These are phyloP conservation scores for Brachionus calyciflorus DNA, from an alignment of 1,140 invertebrate genomes.

Conservation along the genomic window DNA sequence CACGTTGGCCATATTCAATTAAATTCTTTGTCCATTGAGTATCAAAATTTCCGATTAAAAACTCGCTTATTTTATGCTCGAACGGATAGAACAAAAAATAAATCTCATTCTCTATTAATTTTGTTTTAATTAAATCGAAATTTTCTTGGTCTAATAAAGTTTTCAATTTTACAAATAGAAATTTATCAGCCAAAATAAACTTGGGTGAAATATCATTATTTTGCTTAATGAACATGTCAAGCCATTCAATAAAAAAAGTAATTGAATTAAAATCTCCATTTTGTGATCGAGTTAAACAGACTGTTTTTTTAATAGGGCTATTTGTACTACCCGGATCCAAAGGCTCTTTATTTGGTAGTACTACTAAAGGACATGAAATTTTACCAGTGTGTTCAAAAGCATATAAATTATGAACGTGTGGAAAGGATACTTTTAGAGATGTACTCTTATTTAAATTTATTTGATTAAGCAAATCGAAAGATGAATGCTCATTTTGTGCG, in stretches of 20 bases:
- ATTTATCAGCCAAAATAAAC: not conserved
- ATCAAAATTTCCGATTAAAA: not conserved
- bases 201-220: not conserved
- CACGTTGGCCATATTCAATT: not conserved
- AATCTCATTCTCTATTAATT: not conserved
- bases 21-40: constrained; percentile 6
- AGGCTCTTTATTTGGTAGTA: not conserved
- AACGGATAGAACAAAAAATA: constrained; percentile 8
- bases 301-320: not conserved
- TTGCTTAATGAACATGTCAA: not conserved
- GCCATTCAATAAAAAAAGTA: constrained; percentile 11
- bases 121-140: not conserved
- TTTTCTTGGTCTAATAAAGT: not conserved
- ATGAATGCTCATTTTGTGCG: not conserved
- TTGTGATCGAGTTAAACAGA: not conserved
- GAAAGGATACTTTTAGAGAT: not conserved
- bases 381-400: not conserved
- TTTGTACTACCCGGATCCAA: not conserved
- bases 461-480: not conserved
- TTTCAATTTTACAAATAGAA: not conserved
- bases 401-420: not conserved
- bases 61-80: not conserved
- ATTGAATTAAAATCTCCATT: constrained; percentile 11
- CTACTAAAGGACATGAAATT: not conserved
- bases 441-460: not conserved